Evolutionary conservation across 2,888 invertebrate genomes (phyloP), one percentile per base, ranked within the genome.

Genomic region (Himalopsyche anomala): DNA sequence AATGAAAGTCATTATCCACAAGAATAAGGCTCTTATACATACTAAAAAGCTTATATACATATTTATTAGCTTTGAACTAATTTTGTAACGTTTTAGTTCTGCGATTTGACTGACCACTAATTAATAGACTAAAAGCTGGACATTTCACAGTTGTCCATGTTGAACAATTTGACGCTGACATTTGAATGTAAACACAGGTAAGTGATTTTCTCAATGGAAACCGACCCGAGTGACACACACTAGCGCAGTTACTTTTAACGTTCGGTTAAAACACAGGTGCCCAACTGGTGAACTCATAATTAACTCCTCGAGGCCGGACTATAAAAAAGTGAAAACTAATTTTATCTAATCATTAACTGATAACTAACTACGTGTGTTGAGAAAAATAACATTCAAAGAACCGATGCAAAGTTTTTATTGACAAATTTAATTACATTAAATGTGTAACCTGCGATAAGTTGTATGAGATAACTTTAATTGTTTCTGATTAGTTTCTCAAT

Each of bases 251-350:
- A 62, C 19, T 62, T 62, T 62, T 62, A 19, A 62, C 62, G 62
- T 62, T 62, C 62, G 62, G 8, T 62, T 62, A 19, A 28, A 28
- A 62, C 62, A 19, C 62, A 62, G 62, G 62, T 62, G 62, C n/a
- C 62, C 62, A 62, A 62, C 6, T 4, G 19, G 62, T 62, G 62
- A 62, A 62, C 62, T 62, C 62, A 62, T 62, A 62, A 62, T 62
- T 62, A 62, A 62, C 62, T 62, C 62, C 62, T 62, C 62, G 62
- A 62, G 19, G 62, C 62, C 62, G 62, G 51, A 62, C 62, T 28
- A 62, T 62, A 6, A 62, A 62, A 62, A 62, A 62, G 62, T 62
- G 62, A 62, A 62, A 62, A 62, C 19, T 19, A 62, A 62, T 62
- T 62, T 62, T 62, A 62, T 62, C 28, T 28, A 28, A 62, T 62